Conservation (phyloP, 2,113 vertebrate species). For the Mesembrinibis cayennensis region DNA sequence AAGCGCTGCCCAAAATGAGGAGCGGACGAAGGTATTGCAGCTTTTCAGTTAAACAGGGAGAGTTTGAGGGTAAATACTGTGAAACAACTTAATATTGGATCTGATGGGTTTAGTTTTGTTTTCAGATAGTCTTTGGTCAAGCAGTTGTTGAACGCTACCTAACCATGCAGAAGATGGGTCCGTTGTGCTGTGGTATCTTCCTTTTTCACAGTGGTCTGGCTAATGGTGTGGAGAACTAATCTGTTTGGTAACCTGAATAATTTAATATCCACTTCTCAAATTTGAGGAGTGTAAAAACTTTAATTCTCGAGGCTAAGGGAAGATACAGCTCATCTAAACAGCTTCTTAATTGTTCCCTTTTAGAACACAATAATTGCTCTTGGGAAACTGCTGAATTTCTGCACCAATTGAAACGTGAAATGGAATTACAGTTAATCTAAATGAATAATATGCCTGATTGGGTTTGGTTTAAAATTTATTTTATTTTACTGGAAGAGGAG, state of each 20-base stretch:
- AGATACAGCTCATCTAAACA: not conserved
- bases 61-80: not conserved
- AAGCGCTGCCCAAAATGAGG: not conserved
- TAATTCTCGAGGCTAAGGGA: not conserved
- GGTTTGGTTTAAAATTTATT: not conserved
- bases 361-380: not conserved
- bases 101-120: not conserved
- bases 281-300: not conserved
- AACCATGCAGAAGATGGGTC: not conserved
- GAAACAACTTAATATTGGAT: not conserved
- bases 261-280: not conserved
- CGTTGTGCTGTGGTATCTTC: not conserved
- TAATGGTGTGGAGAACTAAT: not conserved
- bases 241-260: not conserved
- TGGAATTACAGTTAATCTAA: not conserved
- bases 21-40: not conserved
- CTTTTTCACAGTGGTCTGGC: not conserved
- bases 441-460: not conserved
- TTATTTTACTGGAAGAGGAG: not conserved
- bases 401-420: not conserved
- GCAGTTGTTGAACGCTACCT: not conserved
- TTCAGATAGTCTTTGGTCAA: not conserved
- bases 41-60: not conserved
- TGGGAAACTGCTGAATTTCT: not conserved
- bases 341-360: not conserved